Percentiles rank a stretch among this genome's conserved stretches.
phyloP scores from a whole-genome alignment of 2,797 vertebrate genomes.

The Podarcis siculus region DNA sequence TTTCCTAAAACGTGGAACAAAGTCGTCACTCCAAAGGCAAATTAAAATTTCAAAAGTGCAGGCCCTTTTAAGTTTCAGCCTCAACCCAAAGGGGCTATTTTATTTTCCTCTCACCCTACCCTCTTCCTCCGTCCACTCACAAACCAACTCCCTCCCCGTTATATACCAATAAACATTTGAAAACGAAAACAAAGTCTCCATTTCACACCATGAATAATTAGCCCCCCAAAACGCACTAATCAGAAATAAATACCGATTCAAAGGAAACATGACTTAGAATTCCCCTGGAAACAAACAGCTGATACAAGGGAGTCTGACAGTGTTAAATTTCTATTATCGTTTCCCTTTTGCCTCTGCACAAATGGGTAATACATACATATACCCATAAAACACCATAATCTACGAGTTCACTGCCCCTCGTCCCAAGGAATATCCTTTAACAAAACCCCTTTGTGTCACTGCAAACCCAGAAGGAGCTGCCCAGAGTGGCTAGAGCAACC shows the following conservation, averaged over 20 bases:
- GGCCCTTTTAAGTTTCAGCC: not conserved
- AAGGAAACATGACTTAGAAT: not conserved
- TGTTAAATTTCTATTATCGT: not conserved
- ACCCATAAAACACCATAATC: not conserved
- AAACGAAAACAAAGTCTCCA: not conserved
- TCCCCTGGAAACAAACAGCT: not conserved
- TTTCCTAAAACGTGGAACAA: not conserved
- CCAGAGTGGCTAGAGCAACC: too few relatives aligned
- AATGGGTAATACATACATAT: not conserved
- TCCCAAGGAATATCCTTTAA: not conserved
- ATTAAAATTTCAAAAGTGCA: not conserved
- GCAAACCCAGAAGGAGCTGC: not conserved
- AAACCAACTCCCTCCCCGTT: not conserved
- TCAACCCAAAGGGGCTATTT: not conserved
- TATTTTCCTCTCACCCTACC: not conserved
- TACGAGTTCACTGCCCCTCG: not conserved
- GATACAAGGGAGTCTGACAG: not conserved
- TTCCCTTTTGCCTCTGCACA: not conserved
- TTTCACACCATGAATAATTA: not conserved
- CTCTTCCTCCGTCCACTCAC: not conserved
- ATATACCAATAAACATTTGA: not conserved
- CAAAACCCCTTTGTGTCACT: not conserved
- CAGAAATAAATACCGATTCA: not conserved
- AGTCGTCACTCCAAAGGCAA: not conserved
- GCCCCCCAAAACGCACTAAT: not conserved